Conservation (phyloP, 2,797 vertebrate genomes). For the Rachycentron canadum region DNA sequence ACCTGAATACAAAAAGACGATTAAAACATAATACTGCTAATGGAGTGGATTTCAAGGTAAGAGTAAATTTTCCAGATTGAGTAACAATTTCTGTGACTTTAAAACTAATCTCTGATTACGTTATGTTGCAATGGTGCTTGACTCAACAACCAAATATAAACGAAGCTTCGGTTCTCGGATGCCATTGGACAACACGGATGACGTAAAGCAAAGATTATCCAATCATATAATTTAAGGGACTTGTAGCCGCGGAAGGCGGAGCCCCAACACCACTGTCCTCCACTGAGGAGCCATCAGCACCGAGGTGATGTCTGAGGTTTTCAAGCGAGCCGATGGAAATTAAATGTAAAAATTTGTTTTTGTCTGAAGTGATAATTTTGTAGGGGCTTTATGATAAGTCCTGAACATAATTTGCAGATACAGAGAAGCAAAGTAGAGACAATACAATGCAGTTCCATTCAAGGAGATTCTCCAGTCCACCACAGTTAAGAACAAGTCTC, state of each 20-base stretch:
- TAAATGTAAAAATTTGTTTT: not conserved
- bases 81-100: constrained; percentile 6
- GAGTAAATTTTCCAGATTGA: not conserved
- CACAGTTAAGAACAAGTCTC: not conserved
- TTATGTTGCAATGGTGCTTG: constrained; percentile 27
- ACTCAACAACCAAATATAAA: constrained; percentile 75
- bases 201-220: constrained; percentile 44
- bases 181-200: constrained; percentile 62
- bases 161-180: constrained; percentile 1
- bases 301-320: not conserved
- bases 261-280: not conserved
- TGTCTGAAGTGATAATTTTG: not conserved
- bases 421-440: not conserved
- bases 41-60: not conserved
- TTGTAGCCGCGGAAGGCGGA: constrained; percentile 10
- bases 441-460: not conserved
- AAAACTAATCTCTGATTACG: constrained; percentile 62
- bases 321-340: not conserved
- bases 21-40: constrained; percentile 36
- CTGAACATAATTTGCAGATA: not conserved
- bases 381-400: not conserved
- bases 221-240: constrained; percentile 44
- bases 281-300: not conserved
- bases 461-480: not conserved
- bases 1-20: constrained; percentile 40